phyloP scores from a whole-genome alignment of 2,888 invertebrate species.

The Nemotelus nigrinus region DNA sequence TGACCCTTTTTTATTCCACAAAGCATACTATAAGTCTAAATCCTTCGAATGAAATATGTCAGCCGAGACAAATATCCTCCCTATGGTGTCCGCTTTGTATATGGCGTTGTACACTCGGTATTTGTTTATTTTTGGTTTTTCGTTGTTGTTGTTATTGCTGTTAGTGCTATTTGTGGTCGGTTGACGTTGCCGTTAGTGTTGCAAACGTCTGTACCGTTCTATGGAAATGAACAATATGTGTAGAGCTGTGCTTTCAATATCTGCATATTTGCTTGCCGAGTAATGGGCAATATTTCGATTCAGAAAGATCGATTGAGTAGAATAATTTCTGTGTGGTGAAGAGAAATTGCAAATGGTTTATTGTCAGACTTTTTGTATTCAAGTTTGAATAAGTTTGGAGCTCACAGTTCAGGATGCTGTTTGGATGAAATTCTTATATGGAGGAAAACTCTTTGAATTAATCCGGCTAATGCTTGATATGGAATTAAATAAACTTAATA shows the following conservation, averaged over 20 bases:
- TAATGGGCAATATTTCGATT: not conserved
- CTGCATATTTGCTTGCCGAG: not conserved
- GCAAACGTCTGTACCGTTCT: not conserved
- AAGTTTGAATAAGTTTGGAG: not conserved
- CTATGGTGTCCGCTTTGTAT: not conserved
- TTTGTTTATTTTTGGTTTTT: constrained; percentile 10
- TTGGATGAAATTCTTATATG: too few species aligned
- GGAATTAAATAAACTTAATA: too few species aligned
- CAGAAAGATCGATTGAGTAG: constrained; percentile 23
- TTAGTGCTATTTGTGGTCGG: not conserved
- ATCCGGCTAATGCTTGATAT: too few species aligned
- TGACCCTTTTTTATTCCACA: constrained; percentile 7
- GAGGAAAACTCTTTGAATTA: too few species aligned
- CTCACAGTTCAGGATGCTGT: too few species aligned
- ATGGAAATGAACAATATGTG: not conserved
- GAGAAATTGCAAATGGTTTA: not conserved
- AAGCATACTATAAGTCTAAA: not conserved
- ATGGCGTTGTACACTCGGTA: constrained; percentile 2
- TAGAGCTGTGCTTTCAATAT: not conserved
- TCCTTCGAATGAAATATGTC: constrained; percentile 23
- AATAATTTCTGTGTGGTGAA: not conserved
- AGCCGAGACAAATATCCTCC: constrained; percentile 17
- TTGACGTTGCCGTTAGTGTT: not conserved
- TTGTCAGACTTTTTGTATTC: not conserved
- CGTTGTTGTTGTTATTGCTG: not conserved